A percentile compares a stretch with the other conserved stretches of the same genome.
phyloP scores from a whole-genome alignment of 2,888 invertebrate species.

The Dexiosoma caninum region DNA sequence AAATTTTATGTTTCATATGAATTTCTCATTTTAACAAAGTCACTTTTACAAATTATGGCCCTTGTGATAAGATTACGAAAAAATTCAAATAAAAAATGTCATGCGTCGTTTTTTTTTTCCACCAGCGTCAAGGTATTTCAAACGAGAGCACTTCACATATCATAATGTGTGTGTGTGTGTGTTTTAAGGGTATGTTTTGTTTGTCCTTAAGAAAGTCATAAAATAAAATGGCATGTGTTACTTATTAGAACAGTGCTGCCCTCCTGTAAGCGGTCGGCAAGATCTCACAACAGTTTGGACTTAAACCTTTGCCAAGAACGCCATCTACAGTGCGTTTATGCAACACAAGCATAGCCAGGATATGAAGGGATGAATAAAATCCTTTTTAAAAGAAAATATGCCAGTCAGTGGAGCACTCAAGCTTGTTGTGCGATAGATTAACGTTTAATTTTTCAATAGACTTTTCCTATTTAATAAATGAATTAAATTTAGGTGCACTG shows the following conservation, averaged over 20 bases:
- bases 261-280: background rate
- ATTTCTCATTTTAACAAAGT: slow-evolving; percentile 63
- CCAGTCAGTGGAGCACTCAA: no score
- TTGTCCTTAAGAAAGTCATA: slow-evolving; percentile 35
- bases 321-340: slow-evolving; percentile 17
- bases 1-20: slow-evolving; percentile 19
- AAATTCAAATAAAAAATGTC: slow-evolving; percentile 36
- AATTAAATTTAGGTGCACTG: no score
- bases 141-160: slow-evolving; percentile 62
- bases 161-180: slow-evolving; percentile 16
- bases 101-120: background rate
- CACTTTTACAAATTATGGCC: slow-evolving; percentile 70
- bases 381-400: no score
- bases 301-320: slow-evolving; percentile 15
- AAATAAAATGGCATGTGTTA: slow-evolving; percentile 33
- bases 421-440: no score
- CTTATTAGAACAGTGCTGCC: slow-evolving; percentile 22
- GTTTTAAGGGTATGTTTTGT: slow-evolving; percentile 35
- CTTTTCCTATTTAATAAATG: no score
- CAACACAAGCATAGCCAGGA: background rate
- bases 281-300: slow-evolving; percentile 25
- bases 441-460: no score
- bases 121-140: background rate
- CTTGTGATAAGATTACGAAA: slow-evolving; percentile 69
- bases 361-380: slow-evolving; percentile 23